Evolutionary conservation across 2,888 invertebrate species (phyloP).

Genomic region (Chalcosyrphus nemorum): DNA sequence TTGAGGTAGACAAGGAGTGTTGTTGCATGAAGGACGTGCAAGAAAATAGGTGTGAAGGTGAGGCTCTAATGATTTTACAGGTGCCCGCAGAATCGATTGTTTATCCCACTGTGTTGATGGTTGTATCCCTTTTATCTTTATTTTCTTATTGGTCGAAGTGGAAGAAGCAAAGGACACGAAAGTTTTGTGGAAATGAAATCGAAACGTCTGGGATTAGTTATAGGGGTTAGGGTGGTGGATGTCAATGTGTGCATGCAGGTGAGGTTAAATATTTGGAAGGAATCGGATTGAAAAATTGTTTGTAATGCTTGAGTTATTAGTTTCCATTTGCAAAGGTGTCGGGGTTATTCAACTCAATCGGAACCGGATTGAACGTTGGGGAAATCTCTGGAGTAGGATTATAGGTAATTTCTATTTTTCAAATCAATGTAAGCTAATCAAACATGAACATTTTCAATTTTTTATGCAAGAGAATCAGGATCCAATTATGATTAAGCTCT

Average conservation of each 20-base stretch:
- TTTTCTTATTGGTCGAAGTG: constrained; percentile 17
- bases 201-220: neutral
- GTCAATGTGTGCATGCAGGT: neutral
- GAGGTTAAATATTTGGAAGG: neutral
- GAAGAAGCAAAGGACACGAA: neutral
- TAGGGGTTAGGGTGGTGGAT: neutral
- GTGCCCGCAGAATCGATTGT: constrained; percentile 54
- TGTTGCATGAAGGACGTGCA: neutral
- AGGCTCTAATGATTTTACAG: constrained; percentile 34
- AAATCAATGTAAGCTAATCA: no score
- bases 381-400: no score
- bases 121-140: constrained; percentile 24
- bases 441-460: no score
- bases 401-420: no score
- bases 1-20: neutral
- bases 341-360: constrained; percentile 8
- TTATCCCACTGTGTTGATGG: neutral
- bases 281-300: neutral
- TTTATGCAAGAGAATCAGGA: no score
- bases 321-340: neutral
- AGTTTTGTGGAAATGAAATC: neutral
- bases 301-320: neutral
- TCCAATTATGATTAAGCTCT: no score
- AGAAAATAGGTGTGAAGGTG: constrained; percentile 14
- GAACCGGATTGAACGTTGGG: no score